Percentiles rank a stretch among this genome's conserved stretches.
These are phyloP conservation scores for Mellivora capensis DNA, from an alignment of 2,113 vertebrate genomes.

Conservation along the genomic window DNA sequence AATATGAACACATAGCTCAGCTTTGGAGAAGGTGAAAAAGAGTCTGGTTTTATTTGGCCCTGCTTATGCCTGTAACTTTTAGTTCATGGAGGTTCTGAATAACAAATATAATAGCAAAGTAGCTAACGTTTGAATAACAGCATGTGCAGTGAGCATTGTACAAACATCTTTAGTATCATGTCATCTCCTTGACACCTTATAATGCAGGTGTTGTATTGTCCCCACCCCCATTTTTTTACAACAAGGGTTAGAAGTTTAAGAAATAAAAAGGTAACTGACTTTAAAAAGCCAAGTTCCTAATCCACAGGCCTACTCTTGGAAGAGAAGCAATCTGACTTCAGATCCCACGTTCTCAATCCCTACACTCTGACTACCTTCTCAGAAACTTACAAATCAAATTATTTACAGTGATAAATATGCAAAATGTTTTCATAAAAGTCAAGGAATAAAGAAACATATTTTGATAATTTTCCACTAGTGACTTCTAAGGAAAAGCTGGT, in stretches of 20 bases:
- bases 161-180: not conserved
- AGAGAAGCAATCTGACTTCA: not conserved
- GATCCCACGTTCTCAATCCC: not conserved
- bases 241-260: not conserved
- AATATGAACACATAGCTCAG: not conserved
- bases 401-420: not conserved
- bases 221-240: not conserved
- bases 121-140: not conserved
- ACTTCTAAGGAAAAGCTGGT: not conserved
- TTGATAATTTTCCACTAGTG: not conserved
- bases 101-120: not conserved
- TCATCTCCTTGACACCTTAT: not conserved
- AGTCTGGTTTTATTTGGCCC: not conserved
- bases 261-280: not conserved
- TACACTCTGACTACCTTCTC: not conserved
- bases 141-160: accelerated
- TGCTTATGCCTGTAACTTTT: not conserved
- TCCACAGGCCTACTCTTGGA: not conserved
- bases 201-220: not conserved
- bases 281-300: not conserved
- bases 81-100: not conserved
- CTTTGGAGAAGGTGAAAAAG: not conserved
- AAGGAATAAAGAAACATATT: not conserved
- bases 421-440: not conserved
- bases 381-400: not conserved